Evolutionary conservation across 2,888 invertebrate species (phyloP), one percentile per base, ranked within the genome.

Genomic region (Epirrita christyi): DNA sequence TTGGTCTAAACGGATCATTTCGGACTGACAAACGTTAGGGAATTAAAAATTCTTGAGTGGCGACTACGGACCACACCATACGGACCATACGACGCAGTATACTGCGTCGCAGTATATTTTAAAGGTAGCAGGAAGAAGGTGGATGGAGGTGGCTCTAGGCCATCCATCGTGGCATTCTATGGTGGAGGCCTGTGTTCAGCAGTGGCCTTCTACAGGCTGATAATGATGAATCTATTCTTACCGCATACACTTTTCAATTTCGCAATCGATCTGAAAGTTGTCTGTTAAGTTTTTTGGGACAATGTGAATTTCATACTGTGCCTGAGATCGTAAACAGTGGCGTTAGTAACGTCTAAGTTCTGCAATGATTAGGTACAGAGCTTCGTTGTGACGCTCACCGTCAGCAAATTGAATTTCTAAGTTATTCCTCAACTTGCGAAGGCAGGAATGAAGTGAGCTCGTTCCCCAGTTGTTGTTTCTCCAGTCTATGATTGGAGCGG

Each of bases 381-480:
- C 73, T 66, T 65, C 63, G 71, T 72, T 75, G 79, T 75, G 75
- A 66, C 72, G 75, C 72, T 80, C 81, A 76, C 77, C 75, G 77
- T 73, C 78, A 79, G 79, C 75, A 86, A 88, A 88, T 88, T 87
- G 83, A 88, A 89, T 88, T 88, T 78, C 85, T 76, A 88, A 88
- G 87, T 88, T 88, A 85, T 87, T 85, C 83, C 64, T 67, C 78
- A 83, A 87, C 74, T 86, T 82, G 75, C 73, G 80, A 80, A 81
- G 79, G 76, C 82, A 79, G 77, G 81, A 86, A 83, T 85, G 86
- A 83, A 87, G 81, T 83, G 82, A 83, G 82, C 82, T 85, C 78
- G 83, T 80, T 78, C 71, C n/a, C 69, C 68, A 79, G 80, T 84
- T 85, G 84, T 86, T 86, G 83, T 83, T 86, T 77, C 80, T 70